These are phyloP conservation scores for Setipinna tenuifilis DNA, from an alignment of 2,797 vertebrate genomes.

Conservation along the genomic window DNA sequence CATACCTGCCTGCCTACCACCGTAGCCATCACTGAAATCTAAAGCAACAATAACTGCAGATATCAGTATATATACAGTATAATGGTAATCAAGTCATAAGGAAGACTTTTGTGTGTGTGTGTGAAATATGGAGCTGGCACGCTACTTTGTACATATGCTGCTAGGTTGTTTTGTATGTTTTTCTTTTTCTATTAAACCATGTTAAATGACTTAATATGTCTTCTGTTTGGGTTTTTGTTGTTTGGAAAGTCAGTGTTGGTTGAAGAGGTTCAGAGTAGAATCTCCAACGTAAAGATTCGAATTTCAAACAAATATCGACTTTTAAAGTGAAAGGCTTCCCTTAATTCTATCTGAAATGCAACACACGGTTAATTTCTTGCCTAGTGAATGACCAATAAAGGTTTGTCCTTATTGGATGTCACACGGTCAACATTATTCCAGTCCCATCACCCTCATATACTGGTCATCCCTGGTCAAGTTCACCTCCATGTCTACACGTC, in stretches of 20 bases:
- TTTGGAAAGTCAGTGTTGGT: neutral
- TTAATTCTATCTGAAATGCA: neutral
- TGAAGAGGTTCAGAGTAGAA: neutral
- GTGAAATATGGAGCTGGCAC: conserved; percentile 12
- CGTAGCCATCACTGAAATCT: conserved; percentile 51
- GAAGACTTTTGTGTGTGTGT: conserved; percentile 66
- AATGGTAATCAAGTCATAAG: neutral
- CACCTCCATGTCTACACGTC: neutral
- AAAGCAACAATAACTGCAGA: conserved; percentile 60
- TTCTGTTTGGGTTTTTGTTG: conserved; percentile 26
- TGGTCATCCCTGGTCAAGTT: neutral
- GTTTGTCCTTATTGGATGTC: neutral
- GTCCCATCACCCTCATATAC: neutral
- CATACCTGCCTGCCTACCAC: conserved; percentile 44
- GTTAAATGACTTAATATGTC: conserved; percentile 49
- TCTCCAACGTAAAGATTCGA: neutral
- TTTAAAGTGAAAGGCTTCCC: too few relatives aligned
- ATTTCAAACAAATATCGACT: too few relatives aligned
- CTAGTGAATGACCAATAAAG: neutral
- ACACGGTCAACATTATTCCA: neutral
- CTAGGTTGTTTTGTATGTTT: conserved; percentile 60
- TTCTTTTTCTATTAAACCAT: conserved; percentile 79
- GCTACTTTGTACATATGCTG: neutral
- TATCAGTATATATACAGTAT: conserved; percentile 36
- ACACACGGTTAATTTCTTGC: conserved; percentile 27